Evolutionary conservation across 2,888 invertebrate genomes (phyloP), one percentile per base, ranked within the genome.

Genomic region (Brenthis daphne): DNA sequence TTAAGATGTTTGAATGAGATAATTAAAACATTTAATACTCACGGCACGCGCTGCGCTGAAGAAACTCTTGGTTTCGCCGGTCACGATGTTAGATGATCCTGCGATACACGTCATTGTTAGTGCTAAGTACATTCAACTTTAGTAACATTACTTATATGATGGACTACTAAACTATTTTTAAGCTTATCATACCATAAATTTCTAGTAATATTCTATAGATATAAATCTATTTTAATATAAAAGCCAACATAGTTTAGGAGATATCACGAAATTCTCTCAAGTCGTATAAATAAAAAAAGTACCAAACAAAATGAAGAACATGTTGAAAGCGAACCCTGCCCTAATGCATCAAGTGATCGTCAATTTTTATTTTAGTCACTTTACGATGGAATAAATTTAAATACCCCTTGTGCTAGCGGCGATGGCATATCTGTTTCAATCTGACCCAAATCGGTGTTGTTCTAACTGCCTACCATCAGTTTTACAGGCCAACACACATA

Each of bases 41-140:
- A 97, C 97, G 75, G 97, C 96, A 94, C 97, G 96, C 77, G 97
- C 97, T 78, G 97, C 96, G 83, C 97, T 97, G 93, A 98, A 97
- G 94, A 97, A 96, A 89, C 97, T 97, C 92, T 97, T 97, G 14
- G 97, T 97, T 92, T 98, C 97, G 74, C 97, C 97, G 78, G 97
- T 97, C 80, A 98, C 97, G 82, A 97, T 96, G 90, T 97, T 97
- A 72, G 97, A 96, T 75, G 97, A 96, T 78, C 97, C 95, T 95
- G 89, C 70, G 86, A 85, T 91, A 89, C 80, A 83, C 76, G 78
- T 81, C 80, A 85, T 86, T 86, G 85, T 85, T 63, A 53, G 51
- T 53, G 37, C n/a, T 84, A 81, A 77, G 75, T 70, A 66, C 60
- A 67, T 72, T 71, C 66, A 68, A 72, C 68, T 60, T 29, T 60